Percentiles rank a stretch among this genome's conserved stretches.
Evolutionary conservation across 2,113 vertebrate genomes (phyloP).

Genomic region (Rhynchomys soricoides): DNA sequence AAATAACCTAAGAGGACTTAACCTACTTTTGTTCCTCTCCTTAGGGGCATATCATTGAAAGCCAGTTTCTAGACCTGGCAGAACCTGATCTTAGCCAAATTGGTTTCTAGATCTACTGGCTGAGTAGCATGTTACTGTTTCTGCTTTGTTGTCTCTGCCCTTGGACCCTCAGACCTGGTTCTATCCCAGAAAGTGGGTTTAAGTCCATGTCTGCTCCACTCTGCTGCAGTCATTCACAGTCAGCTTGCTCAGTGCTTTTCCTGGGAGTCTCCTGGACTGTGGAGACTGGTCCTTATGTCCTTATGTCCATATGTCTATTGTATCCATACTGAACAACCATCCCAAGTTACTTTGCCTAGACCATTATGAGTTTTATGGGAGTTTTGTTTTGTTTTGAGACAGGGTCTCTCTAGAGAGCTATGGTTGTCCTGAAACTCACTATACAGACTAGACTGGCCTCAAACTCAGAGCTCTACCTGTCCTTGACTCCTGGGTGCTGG

Average conservation of each 20-base stretch:
- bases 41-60: rapidly evolving
- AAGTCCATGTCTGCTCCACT: rapidly evolving
- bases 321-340: neutral
- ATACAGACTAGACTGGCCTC: neutral
- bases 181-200: neutral
- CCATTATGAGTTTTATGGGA: neutral
- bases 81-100: neutral
- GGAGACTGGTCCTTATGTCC: neutral
- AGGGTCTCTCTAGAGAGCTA: neutral
- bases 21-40: neutral
- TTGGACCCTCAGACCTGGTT: neutral
- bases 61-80: neutral
- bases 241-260: neutral
- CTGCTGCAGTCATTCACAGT: neutral
- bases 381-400: neutral
- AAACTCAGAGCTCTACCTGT: neutral
- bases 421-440: neutral
- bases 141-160: neutral
- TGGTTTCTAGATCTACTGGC: neutral
- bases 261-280: neutral
- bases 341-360: neutral
- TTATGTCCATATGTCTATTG: neutral
- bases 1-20: neutral
- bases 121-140: neutral
- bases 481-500: neutral